Evolutionary conservation across 2,113 vertebrate genomes (phyloP), one percentile per base, ranked within the genome.

Genomic region (Agapornis roseicollis): DNA sequence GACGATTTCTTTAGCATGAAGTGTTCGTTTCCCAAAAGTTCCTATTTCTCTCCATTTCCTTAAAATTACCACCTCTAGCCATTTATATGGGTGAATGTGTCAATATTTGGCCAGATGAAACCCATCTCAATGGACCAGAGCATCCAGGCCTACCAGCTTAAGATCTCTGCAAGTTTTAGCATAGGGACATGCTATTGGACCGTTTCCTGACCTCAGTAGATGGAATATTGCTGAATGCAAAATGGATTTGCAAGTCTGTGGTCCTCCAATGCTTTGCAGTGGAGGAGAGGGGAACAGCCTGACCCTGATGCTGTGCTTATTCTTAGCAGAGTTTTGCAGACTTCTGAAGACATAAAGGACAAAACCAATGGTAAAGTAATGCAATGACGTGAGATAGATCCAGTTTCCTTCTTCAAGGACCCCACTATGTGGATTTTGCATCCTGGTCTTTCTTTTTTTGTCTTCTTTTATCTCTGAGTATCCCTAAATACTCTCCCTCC

Each of bases 1-100:
- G 58, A 41, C 0, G 1, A 22, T 17, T 28, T 39, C 2, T 5
- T 37, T 41, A 55, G 5, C 4, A 49, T 2, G 1, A 63, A 8
- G 14, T 31, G 3, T 1, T 37, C 1, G 3, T 60, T 39, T 80
- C 17, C 28, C 47, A 20, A 17, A 89, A 76, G 2, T 31, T 3
- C 7, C 2, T 11, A 49, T 25, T 63, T 58, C 4, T 31, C 14
- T 31, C 3, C 0, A 25, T 74, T 87, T 74, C 31, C n/a, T 60
- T 42, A 49, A 93, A 68, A 65, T 25, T 49, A 64, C 37, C 16
- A 50, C 3, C 1, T 88, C 6, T 68, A 16, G 23, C 6, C 37
- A 39, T 60, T 72, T 44, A 14, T 80, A 31, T 80, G 39, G 20
- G 11, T 29, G 13, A n/a, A 27, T 11, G 12, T 56, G 20, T 29